These are phyloP conservation scores for Danaus chrysippus DNA, from an alignment of 2,888 invertebrate species.

Conservation along the genomic window DNA sequence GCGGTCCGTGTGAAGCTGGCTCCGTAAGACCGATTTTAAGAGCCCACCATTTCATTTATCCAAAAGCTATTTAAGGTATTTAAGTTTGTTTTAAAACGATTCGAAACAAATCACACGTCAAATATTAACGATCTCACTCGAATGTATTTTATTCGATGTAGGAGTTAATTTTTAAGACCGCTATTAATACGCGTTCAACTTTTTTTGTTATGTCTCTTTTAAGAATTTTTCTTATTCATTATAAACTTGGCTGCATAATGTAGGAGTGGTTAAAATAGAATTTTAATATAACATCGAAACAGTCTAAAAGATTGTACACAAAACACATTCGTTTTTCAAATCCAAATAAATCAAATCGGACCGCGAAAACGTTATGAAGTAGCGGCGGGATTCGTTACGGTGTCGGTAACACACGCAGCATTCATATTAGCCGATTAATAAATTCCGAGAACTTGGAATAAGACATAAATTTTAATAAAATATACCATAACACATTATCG, in stretches of 20 bases:
- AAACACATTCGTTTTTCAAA: no score
- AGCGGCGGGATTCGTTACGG: slow-evolving; percentile 46
- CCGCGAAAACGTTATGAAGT: slow-evolving; percentile 22
- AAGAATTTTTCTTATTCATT: background rate
- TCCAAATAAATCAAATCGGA: slow-evolving; percentile 2
- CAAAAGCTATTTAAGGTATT: slow-evolving; percentile 20
- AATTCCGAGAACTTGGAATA: slow-evolving; percentile 72
- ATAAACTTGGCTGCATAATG: background rate
- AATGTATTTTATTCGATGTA: background rate
- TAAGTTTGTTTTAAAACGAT: slow-evolving; percentile 1
- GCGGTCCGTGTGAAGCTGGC: slow-evolving; percentile 49
- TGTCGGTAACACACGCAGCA: slow-evolving; percentile 63
- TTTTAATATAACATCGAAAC: no score
- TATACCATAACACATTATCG: slow-evolving; percentile 65
- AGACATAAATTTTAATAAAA: slow-evolving; percentile 78
- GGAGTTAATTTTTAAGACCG: background rate
- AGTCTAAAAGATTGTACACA: no score
- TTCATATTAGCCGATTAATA: slow-evolving; percentile 77
- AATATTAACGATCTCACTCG: slow-evolving; percentile 1
- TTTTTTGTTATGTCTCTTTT: background rate
- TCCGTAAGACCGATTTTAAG: slow-evolving; percentile 25
- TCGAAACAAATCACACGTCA: slow-evolving; percentile 4
- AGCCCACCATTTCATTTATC: slow-evolving; percentile 14
- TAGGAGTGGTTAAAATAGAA: background rate
- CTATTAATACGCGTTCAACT: no score